Conservation (phyloP, 2,888 invertebrate species). For the Subacronicta megacephala region DNA sequence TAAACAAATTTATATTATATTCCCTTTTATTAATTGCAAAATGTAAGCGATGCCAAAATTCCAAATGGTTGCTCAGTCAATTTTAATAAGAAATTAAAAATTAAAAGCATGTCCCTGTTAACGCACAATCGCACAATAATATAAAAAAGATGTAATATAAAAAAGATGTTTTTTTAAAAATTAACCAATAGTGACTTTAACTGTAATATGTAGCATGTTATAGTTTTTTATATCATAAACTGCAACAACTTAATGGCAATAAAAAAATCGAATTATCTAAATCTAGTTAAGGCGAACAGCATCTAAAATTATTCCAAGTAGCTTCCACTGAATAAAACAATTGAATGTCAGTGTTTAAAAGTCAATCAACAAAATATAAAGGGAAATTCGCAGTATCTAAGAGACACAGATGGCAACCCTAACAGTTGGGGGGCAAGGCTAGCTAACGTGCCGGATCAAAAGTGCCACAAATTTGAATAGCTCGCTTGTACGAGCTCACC, state of each 20-base stretch:
- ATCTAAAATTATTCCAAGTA: constrained; percentile 2
- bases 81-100: no score
- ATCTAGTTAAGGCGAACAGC: background rate
- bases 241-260: constrained; percentile 1
- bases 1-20: no score
- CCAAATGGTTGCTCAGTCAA: no score
- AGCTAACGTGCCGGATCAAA: constrained; percentile 66
- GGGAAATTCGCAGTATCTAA: constrained; percentile 7
- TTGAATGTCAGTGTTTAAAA: background rate
- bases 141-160: no score
- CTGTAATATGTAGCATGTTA: background rate
- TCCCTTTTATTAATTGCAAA: no score
- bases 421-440: constrained; percentile 51
- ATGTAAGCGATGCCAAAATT: no score
- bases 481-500: constrained; percentile 82
- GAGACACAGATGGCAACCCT: constrained; percentile 63
- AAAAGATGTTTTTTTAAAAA: no score
- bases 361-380: constrained; percentile 2
- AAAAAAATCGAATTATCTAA: constrained; percentile 7
- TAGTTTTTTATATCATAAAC: background rate
- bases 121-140: no score
- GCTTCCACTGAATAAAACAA: constrained; percentile 2
- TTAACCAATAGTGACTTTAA: no score
- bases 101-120: no score
- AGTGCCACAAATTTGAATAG: constrained; percentile 68